These are phyloP conservation scores for Gortyna flavago DNA, from an alignment of 2,888 invertebrate species.

Conservation along the genomic window DNA sequence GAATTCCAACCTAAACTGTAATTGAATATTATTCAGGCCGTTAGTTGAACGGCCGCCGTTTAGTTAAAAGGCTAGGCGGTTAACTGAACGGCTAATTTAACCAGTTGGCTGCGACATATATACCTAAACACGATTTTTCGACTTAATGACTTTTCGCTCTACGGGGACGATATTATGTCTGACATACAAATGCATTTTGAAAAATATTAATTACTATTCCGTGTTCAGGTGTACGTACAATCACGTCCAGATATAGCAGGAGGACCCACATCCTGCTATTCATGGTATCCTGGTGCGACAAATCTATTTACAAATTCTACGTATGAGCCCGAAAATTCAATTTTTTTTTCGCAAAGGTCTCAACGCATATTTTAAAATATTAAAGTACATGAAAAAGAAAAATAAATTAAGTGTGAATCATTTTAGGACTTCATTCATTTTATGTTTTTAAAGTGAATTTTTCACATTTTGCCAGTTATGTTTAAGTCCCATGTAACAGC, in stretches of 20 bases:
- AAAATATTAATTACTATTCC: too few species aligned
- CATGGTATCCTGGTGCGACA: not conserved
- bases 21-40: too few species aligned
- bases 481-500: not conserved
- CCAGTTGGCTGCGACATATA: too few species aligned
- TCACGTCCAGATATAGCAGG: not conserved
- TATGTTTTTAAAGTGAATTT: not conserved
- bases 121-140: too few species aligned
- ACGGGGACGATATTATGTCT: too few species aligned
- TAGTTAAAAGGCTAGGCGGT: too few species aligned
- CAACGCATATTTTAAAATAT: not conserved
- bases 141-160: too few species aligned
- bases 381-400: too few species aligned
- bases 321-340: not conserved
- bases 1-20: too few species aligned
- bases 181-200: too few species aligned
- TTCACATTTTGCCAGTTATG: not conserved
- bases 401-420: rapidly evolving
- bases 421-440: not conserved
- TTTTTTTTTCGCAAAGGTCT: not conserved
- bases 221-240: not conserved
- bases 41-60: too few species aligned
- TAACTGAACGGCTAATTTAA: too few species aligned
- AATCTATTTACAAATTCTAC: not conserved
- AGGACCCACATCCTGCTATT: not conserved